Conservation (phyloP, 2,888 invertebrate species). For the Nomada goodeniana region DNA sequence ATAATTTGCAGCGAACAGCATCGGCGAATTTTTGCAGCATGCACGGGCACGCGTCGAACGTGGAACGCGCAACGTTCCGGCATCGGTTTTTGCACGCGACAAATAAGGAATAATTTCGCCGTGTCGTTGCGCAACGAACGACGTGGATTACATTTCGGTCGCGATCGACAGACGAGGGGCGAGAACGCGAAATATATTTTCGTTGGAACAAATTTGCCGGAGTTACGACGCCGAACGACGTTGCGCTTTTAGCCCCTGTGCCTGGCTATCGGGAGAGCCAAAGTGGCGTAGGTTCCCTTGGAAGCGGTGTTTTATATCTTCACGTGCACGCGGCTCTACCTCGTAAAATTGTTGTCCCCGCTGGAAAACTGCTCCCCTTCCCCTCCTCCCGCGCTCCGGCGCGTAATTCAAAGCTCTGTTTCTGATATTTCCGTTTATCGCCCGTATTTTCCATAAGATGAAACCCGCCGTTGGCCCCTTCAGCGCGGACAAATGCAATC, state of each 20-base stretch:
- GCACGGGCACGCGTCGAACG: neutral
- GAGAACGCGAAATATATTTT: slow-evolving; percentile 11
- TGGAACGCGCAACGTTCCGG: neutral
- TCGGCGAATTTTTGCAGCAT: neutral
- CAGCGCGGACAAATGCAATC: neutral
- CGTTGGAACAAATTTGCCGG: slow-evolving; percentile 39
- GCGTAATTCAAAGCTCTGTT: slow-evolving; percentile 27
- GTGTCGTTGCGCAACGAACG: slow-evolving; percentile 6
- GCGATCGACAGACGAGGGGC: neutral
- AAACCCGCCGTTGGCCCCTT: neutral
- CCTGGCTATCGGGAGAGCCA: slow-evolving; percentile 33
- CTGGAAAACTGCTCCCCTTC: slow-evolving; percentile 15
- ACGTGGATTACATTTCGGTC: slow-evolving; percentile 10
- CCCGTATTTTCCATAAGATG: slow-evolving; percentile 1
- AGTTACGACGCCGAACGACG: slow-evolving; percentile 47
- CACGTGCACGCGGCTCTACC: slow-evolving; percentile 43
- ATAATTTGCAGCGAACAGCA: slow-evolving; percentile 20
- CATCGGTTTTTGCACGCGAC: neutral
- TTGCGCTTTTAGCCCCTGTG: slow-evolving; percentile 31
- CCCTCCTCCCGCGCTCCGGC: neutral
- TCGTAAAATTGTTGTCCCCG: slow-evolving; percentile 53
- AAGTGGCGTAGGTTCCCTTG: slow-evolving; percentile 34
- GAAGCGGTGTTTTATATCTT: slow-evolving; percentile 51
- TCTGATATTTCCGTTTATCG: slow-evolving; percentile 13
- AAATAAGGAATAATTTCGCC: slow-evolving; percentile 30